phyloP scores from a whole-genome alignment of 2,797 vertebrate species.

The Alosa sapidissima region DNA sequence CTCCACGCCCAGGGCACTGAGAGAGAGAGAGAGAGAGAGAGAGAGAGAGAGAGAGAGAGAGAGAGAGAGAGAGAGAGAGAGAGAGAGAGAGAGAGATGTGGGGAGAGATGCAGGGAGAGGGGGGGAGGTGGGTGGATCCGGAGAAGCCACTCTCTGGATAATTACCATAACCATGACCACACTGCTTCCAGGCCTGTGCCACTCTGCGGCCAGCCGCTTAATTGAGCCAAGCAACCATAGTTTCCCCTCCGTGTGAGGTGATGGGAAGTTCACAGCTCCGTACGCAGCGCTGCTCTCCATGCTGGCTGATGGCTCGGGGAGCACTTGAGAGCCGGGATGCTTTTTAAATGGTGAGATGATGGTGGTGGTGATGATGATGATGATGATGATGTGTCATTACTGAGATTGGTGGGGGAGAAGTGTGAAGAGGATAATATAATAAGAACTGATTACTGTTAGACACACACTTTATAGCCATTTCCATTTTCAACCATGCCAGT shows the following conservation, averaged over 20 bases:
- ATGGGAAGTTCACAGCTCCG: conserved; percentile 2
- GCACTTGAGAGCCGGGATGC: not conserved
- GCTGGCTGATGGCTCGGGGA: not conserved
- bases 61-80: not conserved
- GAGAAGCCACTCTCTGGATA: not conserved
- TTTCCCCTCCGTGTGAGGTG: not conserved
- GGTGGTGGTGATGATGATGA: not conserved
- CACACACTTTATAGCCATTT: not conserved
- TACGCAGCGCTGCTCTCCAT: not conserved
- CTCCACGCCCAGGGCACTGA: not conserved
- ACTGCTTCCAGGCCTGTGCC: not conserved
- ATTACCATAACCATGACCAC: not conserved
- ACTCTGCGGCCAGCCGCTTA: not conserved
- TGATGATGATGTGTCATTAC: not conserved
- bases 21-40: not conserved
- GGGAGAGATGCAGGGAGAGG: not conserved
- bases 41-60: not conserved
- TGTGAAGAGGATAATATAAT: not conserved
- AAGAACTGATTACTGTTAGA: not conserved
- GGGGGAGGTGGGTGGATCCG: not conserved
- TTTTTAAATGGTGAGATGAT: not conserved
- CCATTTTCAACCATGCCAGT: not conserved
- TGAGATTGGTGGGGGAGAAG: not conserved
- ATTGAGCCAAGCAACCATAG: not conserved
- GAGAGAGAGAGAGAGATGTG: not conserved